Evolutionary conservation across 2,888 invertebrate genomes (phyloP), one percentile per base, ranked within the genome.

Genomic region (Homarus gammarus): DNA sequence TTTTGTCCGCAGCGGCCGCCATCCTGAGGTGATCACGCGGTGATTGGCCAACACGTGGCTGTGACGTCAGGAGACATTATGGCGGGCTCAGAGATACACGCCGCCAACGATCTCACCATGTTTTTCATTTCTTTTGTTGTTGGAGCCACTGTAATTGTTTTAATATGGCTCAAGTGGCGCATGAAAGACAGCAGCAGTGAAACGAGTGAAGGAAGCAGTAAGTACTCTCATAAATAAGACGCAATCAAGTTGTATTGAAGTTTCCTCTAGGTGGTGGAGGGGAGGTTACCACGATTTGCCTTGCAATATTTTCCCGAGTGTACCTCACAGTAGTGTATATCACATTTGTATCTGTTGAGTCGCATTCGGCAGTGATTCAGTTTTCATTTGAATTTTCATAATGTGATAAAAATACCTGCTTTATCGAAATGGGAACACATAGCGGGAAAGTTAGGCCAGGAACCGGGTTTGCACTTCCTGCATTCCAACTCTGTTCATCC

Each of bases 21-120:
- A 78, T 84, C 40, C 44, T 3, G 10, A 2, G 44, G 31, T 31
- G 82, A 61, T 75, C 83, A 88, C 70, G 83, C 83, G 77, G 84
- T 84, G 88, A 88, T 88, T 88, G 88, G 88, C 84, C 78, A 88
- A 89, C 88, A 89, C 88, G 88, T 89, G 88, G 88, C 84, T 15
- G 56, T 89, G 88, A 89, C 88, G 88, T 89, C 88, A 89, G 10
- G 5, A 44, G 10, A 2, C 83, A 79, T 77, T 64, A 89, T 89
- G 88, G 88, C 88, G 88, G 88, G 88, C 70, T 33, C n/a, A 8
- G 70, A 78, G 10, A 70, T 78, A 78, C 84, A 89, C 77, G 83
- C 72, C 77, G 36, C 70, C 27, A 2, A 36, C 18, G 75, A 82
- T 61, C 81, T 44, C 44, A 83, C 88, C 40, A 84, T 89, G 78